Percentiles rank a stretch among this genome's conserved stretches.
Conservation (phyloP, 2,113 vertebrate genomes). For the Alaudala cheleensis region DNA sequence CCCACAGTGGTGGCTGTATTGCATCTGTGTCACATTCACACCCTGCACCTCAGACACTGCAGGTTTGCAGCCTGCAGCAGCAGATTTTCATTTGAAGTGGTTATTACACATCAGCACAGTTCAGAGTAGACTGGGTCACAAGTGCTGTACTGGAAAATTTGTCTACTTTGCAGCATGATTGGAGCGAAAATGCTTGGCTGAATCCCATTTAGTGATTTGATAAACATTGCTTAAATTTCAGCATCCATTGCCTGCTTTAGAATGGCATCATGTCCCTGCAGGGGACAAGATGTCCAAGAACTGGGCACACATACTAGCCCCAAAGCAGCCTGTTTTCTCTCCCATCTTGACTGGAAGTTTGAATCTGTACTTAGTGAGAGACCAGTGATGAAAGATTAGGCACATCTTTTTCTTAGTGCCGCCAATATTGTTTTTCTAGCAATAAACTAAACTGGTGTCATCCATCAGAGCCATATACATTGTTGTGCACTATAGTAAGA, state of each 20-base stretch:
- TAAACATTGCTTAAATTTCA: background rate
- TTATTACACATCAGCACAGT: background rate
- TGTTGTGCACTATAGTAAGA: background rate
- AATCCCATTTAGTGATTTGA: background rate
- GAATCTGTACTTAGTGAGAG: background rate
- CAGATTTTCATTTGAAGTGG: background rate
- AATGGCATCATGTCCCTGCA: background rate
- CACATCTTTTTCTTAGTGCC: background rate
- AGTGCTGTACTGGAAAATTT: background rate
- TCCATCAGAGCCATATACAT: background rate
- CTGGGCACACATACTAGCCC: rapidly evolving
- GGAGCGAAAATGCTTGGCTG: background rate
- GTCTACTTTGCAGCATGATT: background rate
- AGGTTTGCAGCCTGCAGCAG: background rate
- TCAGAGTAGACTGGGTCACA: background rate
- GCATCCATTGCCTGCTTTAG: background rate
- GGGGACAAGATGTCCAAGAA: background rate
- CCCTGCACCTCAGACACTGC: background rate
- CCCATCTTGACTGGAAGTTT: background rate
- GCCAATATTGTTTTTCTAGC: background rate
- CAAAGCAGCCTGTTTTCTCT: background rate
- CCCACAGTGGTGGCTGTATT: background rate
- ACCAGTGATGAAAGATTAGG: background rate
- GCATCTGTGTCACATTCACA: background rate
- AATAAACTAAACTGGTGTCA: background rate